Base-by-base conservation (phyloP, 2,797 vertebrate genomes). In the Odontamblyopus rebecca region DNA sequence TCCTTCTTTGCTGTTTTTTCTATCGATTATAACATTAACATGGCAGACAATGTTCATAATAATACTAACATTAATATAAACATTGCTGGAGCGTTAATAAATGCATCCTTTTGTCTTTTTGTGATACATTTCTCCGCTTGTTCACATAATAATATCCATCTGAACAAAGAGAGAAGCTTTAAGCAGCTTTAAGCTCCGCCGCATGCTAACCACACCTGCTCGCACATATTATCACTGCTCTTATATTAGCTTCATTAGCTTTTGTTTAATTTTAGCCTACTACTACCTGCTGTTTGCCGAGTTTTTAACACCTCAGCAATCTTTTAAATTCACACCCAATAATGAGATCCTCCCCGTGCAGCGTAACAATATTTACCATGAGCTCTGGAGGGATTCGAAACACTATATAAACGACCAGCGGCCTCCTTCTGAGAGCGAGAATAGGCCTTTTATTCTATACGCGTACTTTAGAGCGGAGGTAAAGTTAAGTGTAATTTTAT, bases 311-410 rank as follows among this genome's bases (percentile, higher is more conserved):
- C 35, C 35, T 12, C 67, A 67, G 48, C 61, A 73, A 9, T 67
- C 59, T 72, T 56, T 50, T 38, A 75, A 65, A 6, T 57, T 70
- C 30, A 48, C 51, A 76, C 50, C 61, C 35, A 44, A 63, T 44
- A 67, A 74, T 78, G 69, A 72, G 50, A 44, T 50, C 51, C 51
- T 75, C 67, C 38, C 1, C 61, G n/a, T 78, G 9, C 19, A 53
- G 44, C 70, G 66, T 65, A 19, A 66, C 53, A 71, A 29, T 30
- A 27, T 74, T 73, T 69, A 26, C 63, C 53, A 69, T 32, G n/a
- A 19, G 66, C 53, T 38, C 41, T 72, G 30, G 79, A 0, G 61
- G n/a, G 74, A 76, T 8, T 38, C 12, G 61, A 72, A 30, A 67
- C 26, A 5, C 62, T 23, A 13, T 2, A 12, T 26, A 62, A 62